Evolutionary conservation across 2,888 invertebrate genomes (phyloP), one percentile per base, ranked within the genome.

Genomic region (Cantharis rufa): DNA sequence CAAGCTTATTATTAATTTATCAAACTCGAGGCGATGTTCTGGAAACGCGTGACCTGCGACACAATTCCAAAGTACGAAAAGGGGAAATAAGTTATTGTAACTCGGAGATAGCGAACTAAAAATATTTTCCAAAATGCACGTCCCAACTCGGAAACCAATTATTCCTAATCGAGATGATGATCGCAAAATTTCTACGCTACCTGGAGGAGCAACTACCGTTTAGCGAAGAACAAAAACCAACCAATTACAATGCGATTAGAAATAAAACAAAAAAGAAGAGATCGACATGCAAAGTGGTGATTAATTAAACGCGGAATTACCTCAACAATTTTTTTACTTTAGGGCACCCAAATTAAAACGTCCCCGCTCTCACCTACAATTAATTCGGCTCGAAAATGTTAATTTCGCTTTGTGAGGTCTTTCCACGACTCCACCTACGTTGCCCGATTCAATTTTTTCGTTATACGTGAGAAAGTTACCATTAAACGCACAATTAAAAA

Each of bases 1-100:
- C 75, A 69, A 71, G 69, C 78, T 78, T 78, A 78, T 78, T 78
- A 78, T 75, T 78, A 78, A 78, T 78, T 78, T 78, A 78, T 78
- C 78, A 78, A 73, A 78, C 73, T 78, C 72, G 72, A 78, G 72
- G 78, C 78, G 75, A 78, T 78, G 78, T 75, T 72, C 78, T 75
- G 75, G 78, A 78, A 75, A 70, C 75, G 75, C 75, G 78, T 75
- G 75, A 78, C 78, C 72, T 75, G 77, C 72, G 77, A 77, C 77
- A 77, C 74, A 75, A 77, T 75, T 77, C 68, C 21, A 63, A 63
- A 62, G 62, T 66, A 62, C 69, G 63, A 68, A 18, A 27, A 68
- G 27, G 21, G 62, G 24, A 24, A 28, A 11, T 27, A 27, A 21
- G 15, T 27, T 27, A 62, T 48, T 61, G 70, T n/a, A 61, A 24